phyloP scores from a whole-genome alignment of 2,797 vertebrate species.

The Pangasius macronema region DNA sequence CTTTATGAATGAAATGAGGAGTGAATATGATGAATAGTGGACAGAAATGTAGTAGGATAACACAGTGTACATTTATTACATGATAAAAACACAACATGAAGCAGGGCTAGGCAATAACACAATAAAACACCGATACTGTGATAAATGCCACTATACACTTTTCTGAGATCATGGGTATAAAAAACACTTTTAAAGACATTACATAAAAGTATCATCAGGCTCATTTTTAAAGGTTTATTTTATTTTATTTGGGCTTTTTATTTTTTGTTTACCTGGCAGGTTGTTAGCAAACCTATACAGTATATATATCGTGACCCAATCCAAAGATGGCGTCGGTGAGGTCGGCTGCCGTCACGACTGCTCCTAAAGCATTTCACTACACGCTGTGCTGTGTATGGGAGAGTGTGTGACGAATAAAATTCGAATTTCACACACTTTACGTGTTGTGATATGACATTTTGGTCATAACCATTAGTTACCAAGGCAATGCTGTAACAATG shows the following conservation, averaged over 20 bases:
- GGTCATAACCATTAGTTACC: background rate
- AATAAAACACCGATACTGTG: background rate
- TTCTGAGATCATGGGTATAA: background rate
- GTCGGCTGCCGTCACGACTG: no score
- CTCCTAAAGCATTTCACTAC: no score
- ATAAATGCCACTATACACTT: background rate
- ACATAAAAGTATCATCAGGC: background rate
- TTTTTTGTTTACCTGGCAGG: background rate
- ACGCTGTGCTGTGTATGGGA: no score
- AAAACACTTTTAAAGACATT: background rate
- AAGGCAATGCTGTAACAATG: background rate
- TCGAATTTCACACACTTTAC: background rate
- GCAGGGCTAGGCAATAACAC: background rate
- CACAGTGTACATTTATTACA: background rate
- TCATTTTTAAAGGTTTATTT: no score
- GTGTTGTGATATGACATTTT: background rate
- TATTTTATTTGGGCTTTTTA: background rate
- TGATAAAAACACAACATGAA: background rate
- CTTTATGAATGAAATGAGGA: conserved; percentile 16
- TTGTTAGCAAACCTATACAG: background rate
- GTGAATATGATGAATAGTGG: conserved; percentile 30
- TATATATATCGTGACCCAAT: background rate
- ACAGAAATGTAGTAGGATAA: background rate
- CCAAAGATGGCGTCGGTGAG: no score
- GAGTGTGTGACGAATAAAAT: no score